Base-by-base conservation (phyloP, 2,113 vertebrate species). In the Ginglymostoma cirratum region DNA sequence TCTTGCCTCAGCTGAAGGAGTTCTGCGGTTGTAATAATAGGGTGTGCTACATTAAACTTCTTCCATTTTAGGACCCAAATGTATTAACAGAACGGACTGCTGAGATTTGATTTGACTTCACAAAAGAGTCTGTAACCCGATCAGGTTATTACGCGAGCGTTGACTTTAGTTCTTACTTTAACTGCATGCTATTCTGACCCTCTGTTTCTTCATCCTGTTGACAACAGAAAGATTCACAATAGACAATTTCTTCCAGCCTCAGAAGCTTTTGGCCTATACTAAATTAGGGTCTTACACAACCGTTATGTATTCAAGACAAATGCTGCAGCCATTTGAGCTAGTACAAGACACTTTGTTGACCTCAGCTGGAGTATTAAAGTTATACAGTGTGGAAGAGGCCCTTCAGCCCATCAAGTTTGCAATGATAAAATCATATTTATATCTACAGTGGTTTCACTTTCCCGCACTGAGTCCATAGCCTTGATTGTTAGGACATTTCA, bases 31-130 rank as follows among this genome's bases (percentile, higher is more conserved):
- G 80, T 42, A 30, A 21, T 83, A 83, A 83, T 83, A 21, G 38
- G 17, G 21, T 17, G 38, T 19, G 38, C 17, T 42, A 5, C 80
- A 45, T 83, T 83, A 83, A 34, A 17, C 38, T 42, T n/a, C 38
- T 83, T 23, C 38, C 38, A 83, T 45, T 83, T 83, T 42, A 83
- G 6, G 4, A 83, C 38, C 38, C 19, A 5, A 38, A 0, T 42
- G 21, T 83, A 38, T 80, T 80, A 17, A 80, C 78, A 80, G 17
- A 17, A 80, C 14, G n/a, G 14, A 80, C 14, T 80, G 34, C 30
- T 80, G 76, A 80, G n/a, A 83, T 34, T 83, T 83, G 78, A 80
- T 83, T 83, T 83, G 80, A 45, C 80, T 83, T 42, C 80, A 83
- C 80, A 42, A 83, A 38, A 42, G 38, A 42, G 38, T 38, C 17